Conservation (phyloP, 2,888 invertebrate species). For the Allolobophora icterica region DNA sequence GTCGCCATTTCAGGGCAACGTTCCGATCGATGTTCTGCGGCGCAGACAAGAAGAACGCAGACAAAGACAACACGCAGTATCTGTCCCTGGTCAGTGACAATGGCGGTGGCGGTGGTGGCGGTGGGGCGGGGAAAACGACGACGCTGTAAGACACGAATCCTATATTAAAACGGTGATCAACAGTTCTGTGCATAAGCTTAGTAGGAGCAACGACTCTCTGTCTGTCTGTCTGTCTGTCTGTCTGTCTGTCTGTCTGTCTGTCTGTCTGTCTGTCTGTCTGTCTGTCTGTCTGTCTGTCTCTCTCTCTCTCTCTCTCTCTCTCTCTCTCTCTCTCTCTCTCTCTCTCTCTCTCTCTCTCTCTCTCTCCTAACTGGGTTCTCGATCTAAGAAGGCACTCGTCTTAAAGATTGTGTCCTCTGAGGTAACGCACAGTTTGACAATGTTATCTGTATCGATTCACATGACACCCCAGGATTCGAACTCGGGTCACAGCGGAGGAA, state of each 20-base stretch:
- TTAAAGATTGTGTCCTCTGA: background rate
- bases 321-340: no score
- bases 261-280: no score
- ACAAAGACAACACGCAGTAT: constrained; percentile 12
- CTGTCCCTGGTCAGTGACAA: constrained; percentile 22
- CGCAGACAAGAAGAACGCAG: background rate
- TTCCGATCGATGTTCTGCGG: constrained; percentile 67
- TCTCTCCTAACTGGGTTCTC: no score
- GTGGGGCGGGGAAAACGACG: background rate
- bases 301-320: no score
- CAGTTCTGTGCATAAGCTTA: background rate
- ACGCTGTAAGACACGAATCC: background rate
- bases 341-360: no score
- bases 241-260: no score
- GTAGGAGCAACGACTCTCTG: background rate
- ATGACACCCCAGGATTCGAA: background rate
- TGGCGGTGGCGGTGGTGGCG: background rate
- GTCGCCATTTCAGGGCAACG: constrained; percentile 88
- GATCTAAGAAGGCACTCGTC: background rate
- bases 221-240: no score
- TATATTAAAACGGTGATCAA: background rate
- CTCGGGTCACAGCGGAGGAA: background rate
- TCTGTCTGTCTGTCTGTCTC: no score
- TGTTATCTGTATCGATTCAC: background rate
- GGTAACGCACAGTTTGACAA: background rate